Percentiles rank a stretch among this genome's conserved stretches.
Conservation (phyloP, 2,888 invertebrate genomes). For the Glyphotaelius pellucidus region DNA sequence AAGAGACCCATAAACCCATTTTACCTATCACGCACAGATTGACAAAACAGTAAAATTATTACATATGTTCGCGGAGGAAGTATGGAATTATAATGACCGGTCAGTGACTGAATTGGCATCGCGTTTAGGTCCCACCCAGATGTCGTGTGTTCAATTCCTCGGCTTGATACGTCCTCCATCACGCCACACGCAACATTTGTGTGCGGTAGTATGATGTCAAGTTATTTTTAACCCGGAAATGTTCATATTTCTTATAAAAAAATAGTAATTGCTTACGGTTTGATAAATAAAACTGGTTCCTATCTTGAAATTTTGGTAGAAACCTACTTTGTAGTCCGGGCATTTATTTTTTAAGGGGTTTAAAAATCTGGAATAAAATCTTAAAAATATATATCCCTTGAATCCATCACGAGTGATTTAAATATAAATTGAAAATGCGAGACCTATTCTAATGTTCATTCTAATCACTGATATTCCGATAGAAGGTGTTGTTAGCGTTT, state of each 20-base stretch:
- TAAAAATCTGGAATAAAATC: neutral
- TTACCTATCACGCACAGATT: neutral
- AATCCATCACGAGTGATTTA: neutral
- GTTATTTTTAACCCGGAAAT: too few species aligned
- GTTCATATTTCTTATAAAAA: too few species aligned
- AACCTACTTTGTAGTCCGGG: neutral
- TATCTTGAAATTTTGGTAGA: neutral
- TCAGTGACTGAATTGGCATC: too few species aligned
- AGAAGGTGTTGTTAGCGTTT: too few species aligned
- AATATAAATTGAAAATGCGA: neutral
- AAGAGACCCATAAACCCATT: neutral
- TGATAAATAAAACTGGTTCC: neutral
- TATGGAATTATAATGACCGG: neutral
- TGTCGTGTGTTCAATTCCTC: too few species aligned
- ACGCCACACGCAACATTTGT: too few species aligned
- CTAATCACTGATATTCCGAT: too few species aligned
- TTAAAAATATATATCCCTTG: neutral
- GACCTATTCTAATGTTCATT: too few species aligned
- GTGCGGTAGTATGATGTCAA: too few species aligned
- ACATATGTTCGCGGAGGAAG: neutral
- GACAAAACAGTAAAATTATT: neutral
- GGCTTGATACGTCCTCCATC: too few species aligned
- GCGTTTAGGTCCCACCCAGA: too few species aligned
- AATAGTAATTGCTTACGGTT: neutral
- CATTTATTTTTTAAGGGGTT: neutral